Conservation (phyloP, 2,797 vertebrate species). For the Schizopygopsis pylzovi region DNA sequence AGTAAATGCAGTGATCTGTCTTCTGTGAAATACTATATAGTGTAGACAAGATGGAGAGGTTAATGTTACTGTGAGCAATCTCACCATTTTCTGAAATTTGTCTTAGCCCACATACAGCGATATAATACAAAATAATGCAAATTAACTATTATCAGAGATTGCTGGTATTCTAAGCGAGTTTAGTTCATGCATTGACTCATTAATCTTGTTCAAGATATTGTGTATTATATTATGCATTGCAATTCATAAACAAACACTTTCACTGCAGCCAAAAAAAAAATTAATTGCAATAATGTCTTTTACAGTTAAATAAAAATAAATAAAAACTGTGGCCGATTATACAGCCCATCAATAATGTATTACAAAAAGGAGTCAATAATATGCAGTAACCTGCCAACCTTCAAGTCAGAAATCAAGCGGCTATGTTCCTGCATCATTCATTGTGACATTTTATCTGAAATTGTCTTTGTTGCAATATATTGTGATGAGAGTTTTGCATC, state of each 20-base stretch:
- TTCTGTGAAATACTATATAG: background rate
- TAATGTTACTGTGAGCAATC: background rate
- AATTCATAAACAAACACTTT: background rate
- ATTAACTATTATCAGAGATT: background rate
- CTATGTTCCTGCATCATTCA: background rate
- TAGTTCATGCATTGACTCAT: background rate
- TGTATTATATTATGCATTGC: background rate
- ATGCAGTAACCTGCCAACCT: background rate
- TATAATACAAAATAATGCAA: conserved; percentile 19
- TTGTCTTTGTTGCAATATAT: background rate
- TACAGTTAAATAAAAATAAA: background rate
- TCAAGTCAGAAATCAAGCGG: background rate
- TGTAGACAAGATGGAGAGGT: conserved; percentile 18
- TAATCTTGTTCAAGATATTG: background rate
- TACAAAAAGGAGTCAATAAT: background rate
- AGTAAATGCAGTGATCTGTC: background rate
- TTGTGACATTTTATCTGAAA: background rate
- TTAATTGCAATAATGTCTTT: background rate
- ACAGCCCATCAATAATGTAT: conserved; percentile 2
- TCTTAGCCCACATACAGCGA: conserved; percentile 5
- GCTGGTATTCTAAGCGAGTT: conserved; percentile 2
- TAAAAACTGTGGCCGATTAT: background rate
- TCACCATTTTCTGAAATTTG: background rate
- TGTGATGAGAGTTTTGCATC: background rate
- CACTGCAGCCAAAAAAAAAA: background rate